A percentile compares a stretch with the other conserved stretches of the same genome.
Conservation (phyloP, 2,888 invertebrate species). For the Candidula unifasciata region DNA sequence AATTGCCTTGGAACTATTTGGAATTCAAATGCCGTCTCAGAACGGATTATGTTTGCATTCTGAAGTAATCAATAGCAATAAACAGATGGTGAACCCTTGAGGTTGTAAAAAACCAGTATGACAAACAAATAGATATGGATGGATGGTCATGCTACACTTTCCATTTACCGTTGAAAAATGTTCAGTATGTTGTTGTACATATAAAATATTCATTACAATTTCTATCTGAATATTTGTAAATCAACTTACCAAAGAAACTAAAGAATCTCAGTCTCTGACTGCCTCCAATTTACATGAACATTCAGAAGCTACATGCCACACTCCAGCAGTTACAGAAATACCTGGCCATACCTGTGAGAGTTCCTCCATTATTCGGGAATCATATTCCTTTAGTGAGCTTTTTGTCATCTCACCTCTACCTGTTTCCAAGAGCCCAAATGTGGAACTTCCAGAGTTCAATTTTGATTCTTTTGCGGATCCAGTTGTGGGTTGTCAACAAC, state of each 20-base stretch:
- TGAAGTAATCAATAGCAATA: too few species aligned
- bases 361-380: not conserved
- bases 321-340: not conserved
- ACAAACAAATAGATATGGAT: too few species aligned
- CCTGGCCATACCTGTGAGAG: not conserved
- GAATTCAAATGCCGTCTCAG: too few species aligned
- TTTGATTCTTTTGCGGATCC: conserved; percentile 19
- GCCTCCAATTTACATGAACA: conserved; percentile 12
- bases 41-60: too few species aligned
- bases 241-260: conserved; percentile 2
- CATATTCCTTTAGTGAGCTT: not conserved
- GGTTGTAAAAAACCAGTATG: too few species aligned
- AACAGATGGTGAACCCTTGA: too few species aligned
- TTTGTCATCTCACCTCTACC: not conserved
- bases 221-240: not conserved
- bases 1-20: too few species aligned
- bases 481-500: not conserved
- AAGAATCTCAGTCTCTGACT: not conserved
- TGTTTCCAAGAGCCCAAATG: not conserved
- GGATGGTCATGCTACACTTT: too few species aligned
- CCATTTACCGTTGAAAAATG: not conserved
- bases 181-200: not conserved
- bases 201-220: too few species aligned
- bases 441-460: not conserved
- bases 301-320: not conserved